phyloP scores from a whole-genome alignment of 1,140 invertebrate genomes.

The Eufriesea mexicana region DNA sequence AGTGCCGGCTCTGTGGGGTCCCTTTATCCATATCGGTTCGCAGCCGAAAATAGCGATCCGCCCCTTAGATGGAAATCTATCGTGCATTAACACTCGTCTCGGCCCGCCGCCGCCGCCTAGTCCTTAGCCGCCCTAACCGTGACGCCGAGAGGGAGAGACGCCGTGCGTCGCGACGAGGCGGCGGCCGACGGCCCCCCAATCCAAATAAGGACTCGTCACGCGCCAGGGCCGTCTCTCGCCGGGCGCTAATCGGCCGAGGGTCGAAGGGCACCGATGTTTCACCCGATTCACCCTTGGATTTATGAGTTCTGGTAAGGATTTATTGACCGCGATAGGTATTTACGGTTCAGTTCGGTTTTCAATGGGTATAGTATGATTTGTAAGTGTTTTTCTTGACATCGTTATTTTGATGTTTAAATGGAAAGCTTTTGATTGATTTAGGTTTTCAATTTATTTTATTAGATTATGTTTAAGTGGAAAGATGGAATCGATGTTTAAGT shows the following conservation, averaged over 20 bases:
- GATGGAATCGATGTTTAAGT: too few relatives aligned
- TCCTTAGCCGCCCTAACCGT: slow-evolving; percentile 63
- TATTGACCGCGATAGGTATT: too few relatives aligned
- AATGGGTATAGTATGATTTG: too few relatives aligned
- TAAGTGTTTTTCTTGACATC: too few relatives aligned
- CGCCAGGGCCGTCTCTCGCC: slow-evolving; percentile 55
- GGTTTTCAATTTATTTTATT: too few relatives aligned
- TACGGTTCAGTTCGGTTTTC: too few relatives aligned
- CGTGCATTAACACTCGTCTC: slow-evolving; percentile 63
- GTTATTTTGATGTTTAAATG: too few relatives aligned
- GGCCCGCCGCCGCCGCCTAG: slow-evolving; percentile 55
- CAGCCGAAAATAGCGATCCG: slow-evolving; percentile 77
- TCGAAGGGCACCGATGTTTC: slow-evolving; percentile 11
- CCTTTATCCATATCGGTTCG: slow-evolving; percentile 78
- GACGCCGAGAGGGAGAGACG: slow-evolving; percentile 56
- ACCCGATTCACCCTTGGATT: not conserved
- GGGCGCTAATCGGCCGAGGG: slow-evolving; percentile 14
- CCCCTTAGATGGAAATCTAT: slow-evolving; percentile 79
- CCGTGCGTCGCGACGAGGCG: slow-evolving; percentile 58
- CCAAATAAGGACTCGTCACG: slow-evolving; percentile 80
- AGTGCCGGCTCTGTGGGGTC: slow-evolving; percentile 72
- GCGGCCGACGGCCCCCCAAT: slow-evolving; percentile 74
- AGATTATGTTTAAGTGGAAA: too few relatives aligned
- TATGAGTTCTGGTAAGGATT: too few relatives aligned
- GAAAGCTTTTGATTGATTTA: too few relatives aligned